Conservation (phyloP, 2,888 invertebrate species). For the Chrysolina haemoptera region DNA sequence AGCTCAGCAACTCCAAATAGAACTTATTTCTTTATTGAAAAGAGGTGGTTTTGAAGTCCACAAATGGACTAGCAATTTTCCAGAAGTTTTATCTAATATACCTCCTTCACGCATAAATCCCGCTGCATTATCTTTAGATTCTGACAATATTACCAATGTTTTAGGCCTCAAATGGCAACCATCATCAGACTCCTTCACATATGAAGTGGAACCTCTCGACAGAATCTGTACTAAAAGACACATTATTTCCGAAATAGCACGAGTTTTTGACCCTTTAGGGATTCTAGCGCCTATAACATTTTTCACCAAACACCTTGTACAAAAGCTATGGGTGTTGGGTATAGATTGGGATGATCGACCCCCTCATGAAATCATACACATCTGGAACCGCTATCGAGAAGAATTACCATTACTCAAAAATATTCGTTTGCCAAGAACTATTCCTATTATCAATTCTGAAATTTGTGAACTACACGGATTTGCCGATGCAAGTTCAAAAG, state of each 20-base stretch:
- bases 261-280: conserved; percentile 26
- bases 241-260: conserved; percentile 26
- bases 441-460: conserved; percentile 14
- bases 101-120: not conserved
- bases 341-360: conserved; percentile 28
- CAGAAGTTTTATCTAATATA: not conserved
- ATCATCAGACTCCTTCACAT: conserved; percentile 2
- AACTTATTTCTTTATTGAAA: conserved; percentile 10
- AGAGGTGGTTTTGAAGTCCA: conserved; percentile 17
- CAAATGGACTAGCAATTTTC: conserved; percentile 17
- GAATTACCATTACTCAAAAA: conserved; percentile 18
- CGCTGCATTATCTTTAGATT: conserved; percentile 40
- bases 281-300: conserved; percentile 26
- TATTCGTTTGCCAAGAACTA: conserved; percentile 21
- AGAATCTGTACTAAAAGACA: conserved; percentile 19
- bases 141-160: conserved; percentile 9
- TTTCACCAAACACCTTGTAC: conserved; percentile 28
- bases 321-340: conserved; percentile 23
- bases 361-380: conserved; percentile 10
- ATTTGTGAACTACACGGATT: conserved; percentile 36
- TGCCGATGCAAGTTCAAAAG: conserved; percentile 24
- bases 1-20: conserved; percentile 12
- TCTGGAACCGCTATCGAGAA: conserved; percentile 14
- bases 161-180: conserved; percentile 20
- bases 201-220: conserved; percentile 16